Conservation (phyloP, 2,888 invertebrate genomes). For the Phanerotoma sp. region DNA sequence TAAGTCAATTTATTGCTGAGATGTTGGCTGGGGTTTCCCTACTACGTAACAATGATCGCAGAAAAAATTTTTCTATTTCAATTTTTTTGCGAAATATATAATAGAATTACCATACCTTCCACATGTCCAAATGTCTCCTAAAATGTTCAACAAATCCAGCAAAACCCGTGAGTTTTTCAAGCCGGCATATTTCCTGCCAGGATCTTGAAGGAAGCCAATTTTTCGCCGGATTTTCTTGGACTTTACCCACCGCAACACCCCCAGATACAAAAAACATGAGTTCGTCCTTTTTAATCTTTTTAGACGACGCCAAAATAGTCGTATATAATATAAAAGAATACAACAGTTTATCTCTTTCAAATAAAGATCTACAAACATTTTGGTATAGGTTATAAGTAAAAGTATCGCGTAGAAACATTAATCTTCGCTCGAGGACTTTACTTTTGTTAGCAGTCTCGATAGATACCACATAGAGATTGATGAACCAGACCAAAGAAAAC, state of each 20-base stretch:
- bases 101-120: too few species aligned
- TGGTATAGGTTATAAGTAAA: conserved; percentile 80
- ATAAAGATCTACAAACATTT: conserved; percentile 81
- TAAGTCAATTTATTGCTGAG: too few species aligned
- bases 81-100: too few species aligned
- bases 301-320: conserved; percentile 65
- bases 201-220: conserved; percentile 73
- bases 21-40: too few species aligned
- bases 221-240: conserved; percentile 65
- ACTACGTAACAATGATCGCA: too few species aligned
- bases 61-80: too few species aligned
- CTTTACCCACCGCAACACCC: conserved; percentile 70
- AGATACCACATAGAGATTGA: conserved; percentile 75
- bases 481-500: conserved; percentile 84
- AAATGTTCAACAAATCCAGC: conserved; percentile 64
- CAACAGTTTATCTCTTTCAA: conserved; percentile 76
- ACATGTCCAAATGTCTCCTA: conserved; percentile 57
- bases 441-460: conserved; percentile 75
- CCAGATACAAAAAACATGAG: conserved; percentile 76
- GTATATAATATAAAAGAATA: conserved; percentile 75
- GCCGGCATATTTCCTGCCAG: conserved; percentile 78
- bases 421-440: conserved; percentile 69
- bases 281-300: conserved; percentile 64
- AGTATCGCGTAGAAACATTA: conserved; percentile 71
- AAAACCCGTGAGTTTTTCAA: conserved; percentile 62